Percentiles rank a stretch among this genome's conserved stretches.
These are phyloP conservation scores for Melanotus villosus DNA, from an alignment of 2,888 invertebrate genomes.

Conservation along the genomic window DNA sequence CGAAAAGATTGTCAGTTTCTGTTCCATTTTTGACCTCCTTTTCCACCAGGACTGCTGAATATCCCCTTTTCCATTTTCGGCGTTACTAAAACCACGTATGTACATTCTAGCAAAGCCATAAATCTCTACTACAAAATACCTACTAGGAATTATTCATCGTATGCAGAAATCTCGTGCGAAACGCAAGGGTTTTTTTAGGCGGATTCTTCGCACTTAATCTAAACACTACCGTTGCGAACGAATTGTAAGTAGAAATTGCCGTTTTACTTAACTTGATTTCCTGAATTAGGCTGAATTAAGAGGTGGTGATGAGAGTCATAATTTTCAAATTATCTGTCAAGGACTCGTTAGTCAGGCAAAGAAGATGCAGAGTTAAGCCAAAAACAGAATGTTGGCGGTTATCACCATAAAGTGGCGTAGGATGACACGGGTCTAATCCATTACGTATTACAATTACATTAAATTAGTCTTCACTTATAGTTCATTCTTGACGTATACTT, in stretches of 20 bases:
- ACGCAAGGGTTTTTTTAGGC: slow-evolving; percentile 1
- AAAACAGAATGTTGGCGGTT: slow-evolving; percentile 31
- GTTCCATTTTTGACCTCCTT: slow-evolving; percentile 50
- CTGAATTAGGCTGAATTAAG: slow-evolving; percentile 44
- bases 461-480: slow-evolving; percentile 26
- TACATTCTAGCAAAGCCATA: slow-evolving; percentile 18
- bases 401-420: slow-evolving; percentile 21
- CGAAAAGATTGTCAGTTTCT: slow-evolving; percentile 47
- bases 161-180: slow-evolving; percentile 17
- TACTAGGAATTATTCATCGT: slow-evolving; percentile 45
- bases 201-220: slow-evolving; percentile 13
- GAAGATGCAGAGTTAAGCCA: slow-evolving; percentile 31
- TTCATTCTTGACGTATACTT: slow-evolving; percentile 11
- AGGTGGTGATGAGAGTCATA: slow-evolving; percentile 40
- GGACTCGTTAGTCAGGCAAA: slow-evolving; percentile 32
- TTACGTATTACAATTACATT: slow-evolving; percentile 22
- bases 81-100: slow-evolving; percentile 30
- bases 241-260: slow-evolving; percentile 34
- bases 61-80: slow-evolving; percentile 39
- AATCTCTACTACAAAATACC: slow-evolving; percentile 31
- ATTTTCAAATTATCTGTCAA: slow-evolving; percentile 41
- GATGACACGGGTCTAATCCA: neutral
- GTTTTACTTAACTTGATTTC: slow-evolving; percentile 42
- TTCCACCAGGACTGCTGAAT: slow-evolving; percentile 46
- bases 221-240: slow-evolving; percentile 25